Percentiles rank a stretch among this genome's conserved stretches.
Conservation (phyloP, 2,113 vertebrate species). For the Microcebus griseorufus region DNA sequence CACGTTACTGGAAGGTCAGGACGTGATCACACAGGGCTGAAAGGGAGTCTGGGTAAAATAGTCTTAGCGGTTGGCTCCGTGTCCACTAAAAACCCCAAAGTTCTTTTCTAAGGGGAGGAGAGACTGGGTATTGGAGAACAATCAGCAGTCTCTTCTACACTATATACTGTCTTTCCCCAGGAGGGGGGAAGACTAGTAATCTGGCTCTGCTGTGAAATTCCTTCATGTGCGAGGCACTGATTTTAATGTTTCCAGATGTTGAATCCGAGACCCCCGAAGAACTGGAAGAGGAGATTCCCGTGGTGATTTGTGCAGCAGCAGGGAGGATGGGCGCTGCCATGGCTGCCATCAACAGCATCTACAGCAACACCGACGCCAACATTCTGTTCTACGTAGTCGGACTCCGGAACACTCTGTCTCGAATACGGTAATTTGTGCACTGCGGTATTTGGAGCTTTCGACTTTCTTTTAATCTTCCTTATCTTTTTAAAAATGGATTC, state of each 20-base stretch:
- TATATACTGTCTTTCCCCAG: neutral
- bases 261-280: slow-evolving; percentile 79
- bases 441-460: neutral
- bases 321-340: slow-evolving; percentile 93
- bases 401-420: slow-evolving; percentile 88
- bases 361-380: slow-evolving; percentile 91
- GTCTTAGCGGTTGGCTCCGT: neutral
- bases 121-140: neutral
- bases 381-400: slow-evolving; percentile 96
- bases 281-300: slow-evolving; percentile 87
- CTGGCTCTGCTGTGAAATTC: neutral
- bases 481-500: neutral
- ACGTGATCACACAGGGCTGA: neutral
- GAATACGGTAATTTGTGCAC: slow-evolving; percentile 85
- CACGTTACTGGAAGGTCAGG: neutral
- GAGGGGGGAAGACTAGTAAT: too few species aligned
- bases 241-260: slow-evolving; percentile 78
- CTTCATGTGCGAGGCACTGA: neutral
- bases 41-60: slow-evolving; percentile 1
- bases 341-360: slow-evolving; percentile 95
- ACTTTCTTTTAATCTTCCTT: neutral
- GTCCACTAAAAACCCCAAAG: neutral
- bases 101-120: neutral
- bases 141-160: neutral
- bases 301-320: slow-evolving; percentile 92